These are phyloP conservation scores for Erebia aethiops DNA, from an alignment of 2,888 invertebrate species.

Conservation along the genomic window DNA sequence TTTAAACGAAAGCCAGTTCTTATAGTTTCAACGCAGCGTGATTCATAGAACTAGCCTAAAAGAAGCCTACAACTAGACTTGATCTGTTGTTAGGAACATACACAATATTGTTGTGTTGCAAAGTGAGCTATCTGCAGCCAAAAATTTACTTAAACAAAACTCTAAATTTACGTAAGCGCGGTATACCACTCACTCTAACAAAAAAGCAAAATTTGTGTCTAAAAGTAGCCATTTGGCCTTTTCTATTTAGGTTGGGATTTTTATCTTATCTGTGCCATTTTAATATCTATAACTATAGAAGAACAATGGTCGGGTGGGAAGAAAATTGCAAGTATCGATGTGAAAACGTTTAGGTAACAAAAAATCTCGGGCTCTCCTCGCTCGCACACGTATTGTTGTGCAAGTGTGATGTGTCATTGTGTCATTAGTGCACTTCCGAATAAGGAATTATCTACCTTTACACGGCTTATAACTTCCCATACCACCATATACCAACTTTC, in stretches of 20 bases:
- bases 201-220: background rate
- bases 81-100: no score
- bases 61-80: no score
- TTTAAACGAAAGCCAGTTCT: no score
- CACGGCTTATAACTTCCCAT: background rate
- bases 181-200: no score
- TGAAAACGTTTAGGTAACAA: constrained; percentile 35
- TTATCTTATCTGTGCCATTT: background rate
- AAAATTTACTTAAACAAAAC: no score
- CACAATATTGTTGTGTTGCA: no score
- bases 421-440: constrained; percentile 4
- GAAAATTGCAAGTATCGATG: constrained; percentile 14
- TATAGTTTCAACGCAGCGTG: no score
- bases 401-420: constrained; percentile 1
- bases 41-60: no score
- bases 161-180: no score
- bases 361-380: constrained; percentile 19
- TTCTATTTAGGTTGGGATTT: background rate
- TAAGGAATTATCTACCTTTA: background rate
- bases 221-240: background rate
- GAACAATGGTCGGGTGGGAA: constrained; percentile 32
- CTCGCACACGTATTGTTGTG: background rate
- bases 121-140: no score
- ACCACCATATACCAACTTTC: no score
- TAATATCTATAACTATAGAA: background rate